Evolutionary conservation across 2,888 invertebrate species (phyloP).

Genomic region (Watsonalla binaria): DNA sequence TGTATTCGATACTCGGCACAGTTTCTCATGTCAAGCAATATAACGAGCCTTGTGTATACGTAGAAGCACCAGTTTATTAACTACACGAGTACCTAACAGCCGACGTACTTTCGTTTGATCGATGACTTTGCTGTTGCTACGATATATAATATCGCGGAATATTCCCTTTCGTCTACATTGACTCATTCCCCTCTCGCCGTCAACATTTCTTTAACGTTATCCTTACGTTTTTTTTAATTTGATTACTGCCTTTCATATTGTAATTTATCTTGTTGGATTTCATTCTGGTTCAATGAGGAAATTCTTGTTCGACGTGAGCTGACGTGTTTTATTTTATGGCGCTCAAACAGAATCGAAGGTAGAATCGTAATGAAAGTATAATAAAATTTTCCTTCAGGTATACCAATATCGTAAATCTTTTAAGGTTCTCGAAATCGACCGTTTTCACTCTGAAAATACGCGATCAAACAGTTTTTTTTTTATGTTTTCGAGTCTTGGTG

Average conservation of each 20-base stretch:
- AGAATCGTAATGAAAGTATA: constrained; percentile 52
- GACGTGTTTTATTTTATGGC: constrained; percentile 27
- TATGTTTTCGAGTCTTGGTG: not conserved
- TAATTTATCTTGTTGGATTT: constrained; percentile 38
- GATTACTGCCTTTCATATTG: constrained; percentile 44
- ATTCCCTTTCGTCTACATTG: constrained; percentile 25
- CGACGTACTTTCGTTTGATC: constrained; percentile 52
- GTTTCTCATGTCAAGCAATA: constrained; percentile 30
- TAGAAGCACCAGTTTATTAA: constrained; percentile 20
- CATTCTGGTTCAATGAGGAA: constrained; percentile 40
- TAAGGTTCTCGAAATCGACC: constrained; percentile 39
- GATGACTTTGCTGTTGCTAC: constrained; percentile 56
- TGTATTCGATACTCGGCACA: constrained; percentile 14
- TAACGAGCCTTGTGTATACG: constrained; percentile 19
- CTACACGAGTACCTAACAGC: constrained; percentile 17
- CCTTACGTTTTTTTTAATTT: constrained; percentile 52
- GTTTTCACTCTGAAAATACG: constrained; percentile 41
- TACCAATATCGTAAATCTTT: constrained; percentile 54
- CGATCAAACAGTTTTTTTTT: constrained; percentile 14
- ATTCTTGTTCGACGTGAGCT: constrained; percentile 21
- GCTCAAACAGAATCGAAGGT: constrained; percentile 26
- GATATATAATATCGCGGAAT: constrained; percentile 47
- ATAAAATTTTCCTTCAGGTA: constrained; percentile 46
- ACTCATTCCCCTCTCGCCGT: constrained; percentile 24
- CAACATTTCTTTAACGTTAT: constrained; percentile 49